Base-by-base conservation (phyloP, 2,797 vertebrate genomes). In the Chrysocyon brachyurus region DNA sequence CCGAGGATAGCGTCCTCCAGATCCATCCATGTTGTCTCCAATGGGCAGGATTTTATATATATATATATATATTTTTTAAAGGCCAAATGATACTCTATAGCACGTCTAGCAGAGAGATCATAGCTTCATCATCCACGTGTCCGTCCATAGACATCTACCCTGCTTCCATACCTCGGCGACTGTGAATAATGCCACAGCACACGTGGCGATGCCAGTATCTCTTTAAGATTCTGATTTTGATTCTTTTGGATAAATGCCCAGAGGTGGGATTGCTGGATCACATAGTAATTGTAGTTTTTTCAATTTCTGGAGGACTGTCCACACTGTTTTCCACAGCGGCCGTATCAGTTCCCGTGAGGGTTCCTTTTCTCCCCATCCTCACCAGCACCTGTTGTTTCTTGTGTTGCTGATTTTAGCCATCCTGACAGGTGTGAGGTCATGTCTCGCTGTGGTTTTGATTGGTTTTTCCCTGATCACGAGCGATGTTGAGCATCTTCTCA, bases 1-100 rank as follows among this genome's bases (percentile, higher is more conserved):
- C 77, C 6, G 22, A 14, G 31, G 2, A 0, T 1, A 5, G 19
- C 1, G 6, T 28, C 6, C 63, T 59, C 9, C 17, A 16, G 88
- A 11, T 14, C 52, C 26, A 16, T 21, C 52, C 3, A 6, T 8
- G 5, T 5, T 5, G 28, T 57, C 52, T 2, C 14, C 31, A 12
- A 19, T n/a, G 52, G 52, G 61, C 15, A n/a, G 28, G 19, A 19
- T 14, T 22, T 19, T 28, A 15, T 46, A 46, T 46, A 46, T 46
- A 8, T 46, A 46, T 46, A 46, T 46, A 8, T 40, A 40, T 40
- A 1, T 40, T 36, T 40, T 40, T 40, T 40, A 40, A 54, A 88
- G 75, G 33, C 12, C 6, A 54, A 31, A 26, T 66, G 14, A 12
- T 52, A 31, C 8, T 64, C 40, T 56, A 9, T 24, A 31, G 83